Percentiles rank a stretch among this genome's conserved stretches.
Conservation (phyloP, 2,888 invertebrate genomes). For the Eupithecia vulgata region DNA sequence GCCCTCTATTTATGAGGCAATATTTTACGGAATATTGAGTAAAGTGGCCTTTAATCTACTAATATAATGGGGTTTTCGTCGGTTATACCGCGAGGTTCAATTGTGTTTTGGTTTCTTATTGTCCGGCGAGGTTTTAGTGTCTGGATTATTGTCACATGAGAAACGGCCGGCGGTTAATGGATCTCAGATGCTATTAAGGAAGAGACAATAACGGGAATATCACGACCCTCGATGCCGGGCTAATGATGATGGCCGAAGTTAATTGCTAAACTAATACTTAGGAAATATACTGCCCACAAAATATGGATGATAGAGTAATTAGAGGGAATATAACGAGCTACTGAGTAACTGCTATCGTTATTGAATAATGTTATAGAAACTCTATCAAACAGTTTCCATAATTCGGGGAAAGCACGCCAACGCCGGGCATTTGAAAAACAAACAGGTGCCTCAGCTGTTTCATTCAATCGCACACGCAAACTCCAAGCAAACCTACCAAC, state of each 20-base stretch:
- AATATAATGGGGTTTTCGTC: slow-evolving; percentile 76
- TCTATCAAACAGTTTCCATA: neutral
- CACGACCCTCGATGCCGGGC: slow-evolving; percentile 17
- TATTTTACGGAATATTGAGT: slow-evolving; percentile 83
- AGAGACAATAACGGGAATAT: slow-evolving; percentile 27
- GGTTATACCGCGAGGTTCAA: slow-evolving; percentile 63
- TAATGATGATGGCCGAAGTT: slow-evolving; percentile 20
- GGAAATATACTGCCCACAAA: slow-evolving; percentile 2
- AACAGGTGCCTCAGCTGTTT: slow-evolving; percentile 33
- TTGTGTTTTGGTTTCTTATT: slow-evolving; percentile 75
- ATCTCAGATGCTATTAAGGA: slow-evolving; percentile 33
- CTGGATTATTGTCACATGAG: slow-evolving; percentile 56
- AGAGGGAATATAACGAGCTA: neutral
- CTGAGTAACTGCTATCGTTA: neutral
- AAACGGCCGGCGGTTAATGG: slow-evolving; percentile 33
- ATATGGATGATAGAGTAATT: slow-evolving; percentile 3
- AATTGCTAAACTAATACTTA: slow-evolving; percentile 17
- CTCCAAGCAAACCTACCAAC: slow-evolving; percentile 38
- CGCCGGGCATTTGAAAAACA: slow-evolving; percentile 27
- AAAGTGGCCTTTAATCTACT: slow-evolving; percentile 83
- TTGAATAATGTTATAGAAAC: neutral
- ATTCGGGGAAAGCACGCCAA: slow-evolving; percentile 14
- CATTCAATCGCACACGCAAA: slow-evolving; percentile 42
- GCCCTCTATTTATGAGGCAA: slow-evolving; percentile 80
- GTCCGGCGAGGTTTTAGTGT: slow-evolving; percentile 62